Conservation (phyloP, 2,888 invertebrate genomes). For the Sarcophaga carnaria region DNA sequence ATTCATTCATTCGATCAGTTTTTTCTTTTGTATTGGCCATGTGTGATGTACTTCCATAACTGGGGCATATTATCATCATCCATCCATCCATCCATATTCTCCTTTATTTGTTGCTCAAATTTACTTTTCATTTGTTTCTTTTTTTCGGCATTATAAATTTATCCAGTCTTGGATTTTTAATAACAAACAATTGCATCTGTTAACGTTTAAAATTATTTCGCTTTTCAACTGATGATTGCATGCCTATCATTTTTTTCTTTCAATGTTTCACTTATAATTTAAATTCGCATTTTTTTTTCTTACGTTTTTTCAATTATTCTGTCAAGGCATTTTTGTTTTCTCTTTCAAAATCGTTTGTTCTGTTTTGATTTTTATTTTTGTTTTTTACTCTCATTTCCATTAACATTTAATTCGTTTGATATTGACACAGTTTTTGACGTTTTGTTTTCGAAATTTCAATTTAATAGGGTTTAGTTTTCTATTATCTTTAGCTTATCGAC, state of each 20-base stretch:
- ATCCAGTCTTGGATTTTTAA: background rate
- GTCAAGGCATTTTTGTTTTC: conserved; percentile 39
- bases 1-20: too few species aligned
- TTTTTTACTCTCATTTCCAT: conserved; percentile 29
- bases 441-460: conserved; percentile 26
- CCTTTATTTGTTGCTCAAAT: background rate
- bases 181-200: conserved; percentile 42
- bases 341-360: conserved; percentile 48
- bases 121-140: background rate
- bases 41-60: too few species aligned
- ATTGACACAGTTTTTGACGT: conserved; percentile 54
- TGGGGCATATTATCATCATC: too few species aligned
- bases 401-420: conserved; percentile 56
- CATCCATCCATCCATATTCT: background rate
- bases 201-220: conserved; percentile 32
- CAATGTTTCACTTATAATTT: conserved; percentile 23
- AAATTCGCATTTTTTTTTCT: background rate
- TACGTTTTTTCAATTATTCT: conserved; percentile 53
- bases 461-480: conserved; percentile 19
- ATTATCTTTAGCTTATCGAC: background rate
- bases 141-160: background rate
- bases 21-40: too few species aligned
- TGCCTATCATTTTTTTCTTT: conserved; percentile 5
- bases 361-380: background rate
- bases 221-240: conserved; percentile 2